Percentiles rank a stretch among this genome's conserved stretches.
These are phyloP conservation scores for Scalopus aquaticus DNA, from an alignment of 2,113 vertebrate species.

Conservation along the genomic window DNA sequence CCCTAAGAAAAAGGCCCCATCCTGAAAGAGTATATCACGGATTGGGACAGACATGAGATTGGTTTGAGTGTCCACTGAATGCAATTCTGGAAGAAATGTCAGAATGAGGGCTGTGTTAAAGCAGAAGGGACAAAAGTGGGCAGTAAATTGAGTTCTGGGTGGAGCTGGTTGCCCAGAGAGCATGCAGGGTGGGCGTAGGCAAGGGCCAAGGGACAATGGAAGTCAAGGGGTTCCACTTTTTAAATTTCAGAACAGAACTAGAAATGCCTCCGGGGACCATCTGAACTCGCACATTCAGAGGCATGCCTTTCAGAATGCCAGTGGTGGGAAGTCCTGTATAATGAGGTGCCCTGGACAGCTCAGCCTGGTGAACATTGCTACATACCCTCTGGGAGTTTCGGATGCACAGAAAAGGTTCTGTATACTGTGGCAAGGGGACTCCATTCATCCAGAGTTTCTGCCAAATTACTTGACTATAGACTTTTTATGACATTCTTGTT, in stretches of 20 bases:
- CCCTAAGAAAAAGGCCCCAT: neutral
- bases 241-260: neutral
- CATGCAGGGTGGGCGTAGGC: no score
- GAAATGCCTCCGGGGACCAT: neutral
- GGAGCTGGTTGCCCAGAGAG: neutral
- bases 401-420: neutral
- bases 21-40: neutral
- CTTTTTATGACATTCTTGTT: neutral
- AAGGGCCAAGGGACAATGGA: neutral
- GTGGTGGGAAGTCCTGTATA: accelerated
- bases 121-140: neutral
- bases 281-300: neutral
- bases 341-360: neutral
- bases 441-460: neutral
- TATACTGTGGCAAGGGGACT: neutral
- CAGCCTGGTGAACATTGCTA: neutral
- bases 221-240: neutral
- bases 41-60: neutral
- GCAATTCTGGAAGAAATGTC: neutral
- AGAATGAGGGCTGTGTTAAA: neutral
- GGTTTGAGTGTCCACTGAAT: neutral
- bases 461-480: neutral
- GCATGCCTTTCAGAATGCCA: neutral
- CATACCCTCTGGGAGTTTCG: neutral
- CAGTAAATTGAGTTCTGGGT: neutral